Evolutionary conservation across 2,888 invertebrate species (phyloP), one percentile per base, ranked within the genome.

Genomic region (Cephalotes varians): DNA sequence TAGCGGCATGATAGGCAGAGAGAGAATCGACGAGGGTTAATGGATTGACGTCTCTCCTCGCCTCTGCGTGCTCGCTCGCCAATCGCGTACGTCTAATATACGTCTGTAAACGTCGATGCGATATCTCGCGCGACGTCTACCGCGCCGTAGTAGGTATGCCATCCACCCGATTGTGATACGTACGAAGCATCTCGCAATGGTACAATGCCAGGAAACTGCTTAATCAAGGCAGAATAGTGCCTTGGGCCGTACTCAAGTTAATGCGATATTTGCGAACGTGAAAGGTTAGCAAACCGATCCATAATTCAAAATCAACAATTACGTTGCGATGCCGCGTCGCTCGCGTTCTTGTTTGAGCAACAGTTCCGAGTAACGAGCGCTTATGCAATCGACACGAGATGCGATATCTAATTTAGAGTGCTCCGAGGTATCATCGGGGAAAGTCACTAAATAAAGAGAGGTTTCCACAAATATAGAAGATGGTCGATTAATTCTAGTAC

Each of bases 31-130:
- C 54, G 28, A 69, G 69, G 82, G 85, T 87, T 89, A 87, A 90
- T 89, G 89, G 89, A 89, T 89, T 84, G 87, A 89, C 85, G 83
- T 89, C 81, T 83, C 85, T 62, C 67, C 81, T 69, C 81, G 71
- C 65, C 80, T 81, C 40, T 64, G 76, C 82, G 73, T 77, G 80
- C 56, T 51, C 64, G 44, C 44, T 65, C 18, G 44, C 84, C 88
- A 82, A 85, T 65, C 81, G 64, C 82, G 58, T 71, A 83, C 85
- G 88, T 87, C 87, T 88, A 86, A 90, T 89, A 89, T 88, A 85
- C 85, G 84, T 82, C 76, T 15, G 85, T 82, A 84, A 86, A 88
- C 84, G 84, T 82, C 62, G 77, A 88, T 76, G 79, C 56, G 74
- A 69, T 67, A 80, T 77, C 77, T 81, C 73, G 80, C 54, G 64